Evolutionary conservation across 2,113 vertebrate species (phyloP).

Genomic region (Gobiocypris rarus): DNA sequence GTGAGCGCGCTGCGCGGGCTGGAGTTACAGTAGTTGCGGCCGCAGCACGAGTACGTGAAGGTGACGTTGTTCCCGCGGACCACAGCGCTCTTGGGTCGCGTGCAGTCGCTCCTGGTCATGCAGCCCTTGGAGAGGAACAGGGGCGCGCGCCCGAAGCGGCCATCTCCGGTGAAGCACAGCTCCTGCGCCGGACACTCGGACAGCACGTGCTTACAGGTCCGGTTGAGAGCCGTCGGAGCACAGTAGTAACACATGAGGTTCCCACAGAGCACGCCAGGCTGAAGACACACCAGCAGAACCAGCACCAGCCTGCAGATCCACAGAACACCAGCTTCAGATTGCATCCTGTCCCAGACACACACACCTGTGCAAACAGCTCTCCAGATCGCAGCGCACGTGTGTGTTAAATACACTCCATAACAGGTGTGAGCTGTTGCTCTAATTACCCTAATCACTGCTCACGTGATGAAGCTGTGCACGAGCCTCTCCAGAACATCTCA

Average conservation of each 20-base stretch:
- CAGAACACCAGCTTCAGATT: not conserved
- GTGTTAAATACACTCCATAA: not conserved
- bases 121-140: conserved; percentile 69
- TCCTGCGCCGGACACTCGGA: conserved; percentile 67
- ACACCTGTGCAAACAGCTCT: too few species aligned
- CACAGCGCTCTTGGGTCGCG: not conserved
- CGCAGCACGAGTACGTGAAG: conserved; percentile 71
- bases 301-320: conserved; percentile 4
- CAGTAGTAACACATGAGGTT: conserved; percentile 72
- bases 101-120: conserved; percentile 57
- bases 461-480: too few species aligned
- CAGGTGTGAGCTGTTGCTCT: not conserved
- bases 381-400: not conserved
- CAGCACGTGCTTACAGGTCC: conserved; percentile 43
- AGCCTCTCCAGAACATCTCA: too few species aligned
- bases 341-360: not conserved
- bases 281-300: conserved; percentile 47
- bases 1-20: not conserved
- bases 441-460: not conserved
- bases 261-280: conserved; percentile 54
- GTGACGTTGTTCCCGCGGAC: conserved; percentile 61
- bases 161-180: conserved; percentile 66
- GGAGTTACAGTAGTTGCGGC: conserved; percentile 70
- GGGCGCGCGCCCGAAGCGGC: conserved; percentile 64
- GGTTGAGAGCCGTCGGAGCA: conserved; percentile 58